A percentile compares a stretch with the other conserved stretches of the same genome.
phyloP scores from a whole-genome alignment of 2,113 vertebrate species.

The Hippocampus abdominalis region DNA sequence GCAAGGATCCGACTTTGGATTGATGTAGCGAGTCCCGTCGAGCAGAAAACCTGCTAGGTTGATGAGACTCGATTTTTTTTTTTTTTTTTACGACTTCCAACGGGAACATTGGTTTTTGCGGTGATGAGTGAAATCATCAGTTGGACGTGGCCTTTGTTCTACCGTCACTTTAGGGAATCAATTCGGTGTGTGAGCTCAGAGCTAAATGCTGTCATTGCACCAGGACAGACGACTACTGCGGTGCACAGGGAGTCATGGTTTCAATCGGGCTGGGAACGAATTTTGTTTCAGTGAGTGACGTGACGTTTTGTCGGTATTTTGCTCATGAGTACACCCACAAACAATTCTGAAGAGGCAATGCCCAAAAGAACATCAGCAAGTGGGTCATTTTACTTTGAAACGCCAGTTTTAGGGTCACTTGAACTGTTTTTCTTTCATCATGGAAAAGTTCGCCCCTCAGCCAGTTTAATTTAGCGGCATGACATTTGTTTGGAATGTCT shows the following conservation, averaged over 20 bases:
- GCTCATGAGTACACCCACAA: too few species aligned
- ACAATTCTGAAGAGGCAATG: neutral
- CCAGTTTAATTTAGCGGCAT: too few species aligned
- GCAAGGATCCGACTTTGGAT: slow-evolving; percentile 42
- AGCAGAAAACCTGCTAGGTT: slow-evolving; percentile 21
- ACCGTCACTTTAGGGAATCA: slow-evolving; percentile 2
- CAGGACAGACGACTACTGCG: neutral
- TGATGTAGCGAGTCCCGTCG: slow-evolving; percentile 20
- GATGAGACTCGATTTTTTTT: neutral
- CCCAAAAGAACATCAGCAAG: neutral
- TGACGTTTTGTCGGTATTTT: too few species aligned
- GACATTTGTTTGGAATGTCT: too few species aligned
- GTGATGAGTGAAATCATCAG: slow-evolving; percentile 24
- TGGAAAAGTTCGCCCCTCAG: too few species aligned
- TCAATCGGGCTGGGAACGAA: slow-evolving; percentile 1
- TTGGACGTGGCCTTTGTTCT: slow-evolving; percentile 6
- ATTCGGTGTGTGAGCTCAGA: slow-evolving; percentile 4
- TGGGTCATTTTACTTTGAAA: neutral
- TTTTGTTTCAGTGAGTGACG: neutral
- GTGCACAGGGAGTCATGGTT: neutral
- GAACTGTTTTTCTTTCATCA: too few species aligned
- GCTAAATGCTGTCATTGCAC: slow-evolving; percentile 5
- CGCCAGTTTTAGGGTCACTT: neutral
- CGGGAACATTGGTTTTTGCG: slow-evolving; percentile 14
- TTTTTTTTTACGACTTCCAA: neutral